Base-by-base conservation (phyloP, 1,140 invertebrate genomes). In the Chymomyza costata region DNA sequence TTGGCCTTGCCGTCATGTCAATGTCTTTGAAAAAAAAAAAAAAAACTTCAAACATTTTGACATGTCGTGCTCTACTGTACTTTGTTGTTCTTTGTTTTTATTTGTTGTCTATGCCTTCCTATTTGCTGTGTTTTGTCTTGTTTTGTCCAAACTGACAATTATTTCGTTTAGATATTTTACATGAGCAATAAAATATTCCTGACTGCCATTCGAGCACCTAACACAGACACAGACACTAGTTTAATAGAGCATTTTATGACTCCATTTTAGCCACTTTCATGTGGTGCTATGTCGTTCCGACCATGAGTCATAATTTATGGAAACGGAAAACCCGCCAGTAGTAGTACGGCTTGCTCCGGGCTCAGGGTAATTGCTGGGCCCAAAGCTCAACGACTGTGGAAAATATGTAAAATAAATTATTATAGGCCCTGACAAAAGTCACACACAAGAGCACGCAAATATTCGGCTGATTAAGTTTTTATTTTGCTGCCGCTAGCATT, bases 131-230 rank as follows among this genome's bases (percentile, higher is more conserved):
- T 3, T 25, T 25, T 3, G 21, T 25, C 3, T 5, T 25, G 21
- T 3, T 8, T 3, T 25, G 21, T 8, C 21, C 21, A 25, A 25
- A 25, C 49, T 66, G 71, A 63, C 71, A 76, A 76, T 76, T 78
- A 78, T 78, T 52, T 65, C 51, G 73, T 37, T 66, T 71, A 71
- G 56, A 56, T 62, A 80, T 71, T 25, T 68, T 51, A 78, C 58
- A 74, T 68, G 48, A 59, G 54, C 69, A 74, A 73, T 73, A 68
- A 73, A 73, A 73, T 73, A 66, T 55, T 55, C 71, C 43, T 57
- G 60, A 40, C 61, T 50, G 32, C 39, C 38, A 31, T 45, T 56
- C 60, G 39, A 60, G 54, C 60, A 63, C 62, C 62, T 65, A 57
- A 19, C 30, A 47, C 15, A 47, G 16, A 54, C 51, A 46, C n/a